These are phyloP conservation scores for Stigmatopora nigra DNA, from an alignment of 2,113 vertebrate genomes.

Conservation along the genomic window DNA sequence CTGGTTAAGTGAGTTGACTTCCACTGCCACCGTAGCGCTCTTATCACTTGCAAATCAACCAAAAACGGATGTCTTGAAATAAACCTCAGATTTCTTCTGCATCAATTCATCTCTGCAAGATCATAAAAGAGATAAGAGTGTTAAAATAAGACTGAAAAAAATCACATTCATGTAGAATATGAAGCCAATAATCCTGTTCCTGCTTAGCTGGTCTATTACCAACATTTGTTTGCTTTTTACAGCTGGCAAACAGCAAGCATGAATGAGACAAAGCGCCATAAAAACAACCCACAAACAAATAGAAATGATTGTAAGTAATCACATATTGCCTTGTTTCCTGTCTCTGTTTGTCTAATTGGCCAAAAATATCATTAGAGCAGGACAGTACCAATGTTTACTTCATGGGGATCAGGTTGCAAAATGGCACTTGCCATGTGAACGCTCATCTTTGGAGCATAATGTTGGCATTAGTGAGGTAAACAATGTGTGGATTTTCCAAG, in stretches of 20 bases:
- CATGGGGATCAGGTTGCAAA: constrained; percentile 21
- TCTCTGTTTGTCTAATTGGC: constrained; percentile 16
- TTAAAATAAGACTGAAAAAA: neutral
- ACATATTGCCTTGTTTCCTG: constrained; percentile 10
- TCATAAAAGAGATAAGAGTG: neutral
- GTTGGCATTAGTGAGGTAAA: too few species aligned
- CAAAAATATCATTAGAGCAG: constrained; percentile 8
- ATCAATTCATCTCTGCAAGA: neutral
- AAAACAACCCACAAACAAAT: constrained; percentile 3
- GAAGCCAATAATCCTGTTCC: neutral
- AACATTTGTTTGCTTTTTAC: constrained; percentile 16
- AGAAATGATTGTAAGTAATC: constrained; percentile 17
- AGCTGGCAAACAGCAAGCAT: constrained; percentile 1
- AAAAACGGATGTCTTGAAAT: neutral
- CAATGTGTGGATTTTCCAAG: neutral
- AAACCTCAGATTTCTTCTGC: neutral
- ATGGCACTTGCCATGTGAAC: neutral
- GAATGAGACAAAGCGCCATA: constrained; percentile 1
- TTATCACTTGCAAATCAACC: neutral
- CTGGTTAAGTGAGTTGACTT: too few species aligned
- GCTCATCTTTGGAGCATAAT: neutral
- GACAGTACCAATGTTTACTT: neutral
- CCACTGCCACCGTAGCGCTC: too few species aligned
- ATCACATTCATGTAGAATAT: neutral
- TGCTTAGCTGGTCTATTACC: neutral